Base-by-base conservation (phyloP, 2,888 invertebrate genomes). In the Timema podura region DNA sequence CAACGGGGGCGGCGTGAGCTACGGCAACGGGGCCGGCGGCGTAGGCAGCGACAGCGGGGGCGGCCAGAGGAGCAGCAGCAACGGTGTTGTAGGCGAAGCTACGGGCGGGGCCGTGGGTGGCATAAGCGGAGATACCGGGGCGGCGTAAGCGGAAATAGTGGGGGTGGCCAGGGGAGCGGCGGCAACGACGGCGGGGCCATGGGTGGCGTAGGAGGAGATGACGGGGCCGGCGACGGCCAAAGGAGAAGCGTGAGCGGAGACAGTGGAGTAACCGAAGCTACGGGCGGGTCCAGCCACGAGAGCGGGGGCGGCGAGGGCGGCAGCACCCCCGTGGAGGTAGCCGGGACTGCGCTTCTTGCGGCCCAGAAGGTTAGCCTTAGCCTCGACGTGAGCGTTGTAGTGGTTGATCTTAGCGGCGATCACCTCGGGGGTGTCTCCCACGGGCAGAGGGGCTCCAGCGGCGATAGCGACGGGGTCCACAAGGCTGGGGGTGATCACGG, bases 391-490 rank as follows among this genome's bases (percentile, higher is more conserved):
- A 47, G 85, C 84, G 71, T 83, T 82, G 67, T 82, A 80, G 75
- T 85, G 85, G 57, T 81, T 83, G 65, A 82, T 81, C 77, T 83
- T 85, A 69, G 85, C 87, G 59, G 83, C 82, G 68, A 84, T 82
- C 3, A 84, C 83, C 76, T 84, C 84, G 47, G 80, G 81, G 5
- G 83, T 83, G 66, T 68, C 68, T 11, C 44, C 61, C 10, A 61
- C 61, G 16, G 61, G 61, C 61, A 61, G 61, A 15, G 61, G 61
- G 5, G 61, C 61, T 30, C 61, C 61, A 61, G 61, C 61, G 13
- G 30, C 49, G 65, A 49, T 68, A 72, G 73, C 76, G 76, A 85
- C 75, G 70, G 84, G 84, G 74, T 30, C 73, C 75, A 79, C 78
- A 45, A 80, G 30, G 30, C 30, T 30, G 64, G 85, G 75, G 70